phyloP scores from a whole-genome alignment of 2,113 vertebrate genomes.

The Callipepla squamata region DNA sequence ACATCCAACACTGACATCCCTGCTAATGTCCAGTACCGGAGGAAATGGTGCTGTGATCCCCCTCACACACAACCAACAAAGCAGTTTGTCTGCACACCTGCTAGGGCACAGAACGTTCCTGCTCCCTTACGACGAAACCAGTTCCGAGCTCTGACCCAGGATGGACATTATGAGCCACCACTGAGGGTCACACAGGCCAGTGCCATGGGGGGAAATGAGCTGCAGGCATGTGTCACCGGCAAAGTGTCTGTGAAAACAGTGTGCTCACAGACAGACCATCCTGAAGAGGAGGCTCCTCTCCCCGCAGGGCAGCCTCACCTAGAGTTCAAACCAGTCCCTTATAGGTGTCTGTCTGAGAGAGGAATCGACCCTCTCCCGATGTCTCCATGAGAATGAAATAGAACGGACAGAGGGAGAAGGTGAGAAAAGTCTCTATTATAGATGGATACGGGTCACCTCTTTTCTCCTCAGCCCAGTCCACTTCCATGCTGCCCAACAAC shows the following conservation, averaged over 20 bases:
- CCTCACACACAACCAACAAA: neutral
- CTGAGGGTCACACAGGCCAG: neutral
- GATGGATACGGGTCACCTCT: neutral
- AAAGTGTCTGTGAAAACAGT: neutral
- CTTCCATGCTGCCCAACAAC: neutral
- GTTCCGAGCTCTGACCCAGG: neutral
- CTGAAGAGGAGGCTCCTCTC: neutral
- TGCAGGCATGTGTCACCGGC: accelerated
- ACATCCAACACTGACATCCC: neutral
- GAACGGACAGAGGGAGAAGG: neutral
- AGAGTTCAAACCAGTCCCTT: neutral
- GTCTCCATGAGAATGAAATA: neutral
- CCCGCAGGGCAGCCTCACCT: neutral
- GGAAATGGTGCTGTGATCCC: neutral
- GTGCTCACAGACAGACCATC: neutral
- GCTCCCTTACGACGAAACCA: neutral
- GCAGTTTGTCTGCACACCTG: neutral
- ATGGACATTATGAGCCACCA: neutral
- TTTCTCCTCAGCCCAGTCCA: neutral
- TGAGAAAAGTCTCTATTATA: neutral
- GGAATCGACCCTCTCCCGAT: neutral
- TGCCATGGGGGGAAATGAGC: neutral
- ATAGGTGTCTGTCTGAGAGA: neutral
- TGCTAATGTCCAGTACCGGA: neutral
- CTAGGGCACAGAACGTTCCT: neutral